Evolutionary conservation across 2,797 vertebrate species (phyloP).

Genomic region (Labeo calbasu): DNA sequence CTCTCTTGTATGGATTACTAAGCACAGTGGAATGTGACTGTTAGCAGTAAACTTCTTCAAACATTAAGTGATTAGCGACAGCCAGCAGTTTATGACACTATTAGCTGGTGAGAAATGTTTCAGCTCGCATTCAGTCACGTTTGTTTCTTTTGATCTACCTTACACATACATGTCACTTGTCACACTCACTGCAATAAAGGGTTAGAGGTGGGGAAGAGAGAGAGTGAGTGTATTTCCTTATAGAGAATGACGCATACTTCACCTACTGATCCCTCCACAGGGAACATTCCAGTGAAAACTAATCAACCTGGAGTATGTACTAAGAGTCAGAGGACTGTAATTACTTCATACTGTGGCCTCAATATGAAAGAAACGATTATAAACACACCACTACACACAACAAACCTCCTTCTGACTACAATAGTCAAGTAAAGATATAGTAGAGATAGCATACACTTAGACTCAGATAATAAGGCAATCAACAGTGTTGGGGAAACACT

Average conservation of each 20-base stretch:
- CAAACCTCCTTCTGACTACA: not conserved
- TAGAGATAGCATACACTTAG: conserved; percentile 14
- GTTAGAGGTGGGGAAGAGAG: not conserved
- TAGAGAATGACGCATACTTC: conserved; percentile 2
- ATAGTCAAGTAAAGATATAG: not conserved
- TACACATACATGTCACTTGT: conserved; percentile 29
- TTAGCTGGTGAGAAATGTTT: conserved; percentile 40
- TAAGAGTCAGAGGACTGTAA: conserved; percentile 15
- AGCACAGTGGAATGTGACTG: conserved; percentile 48
- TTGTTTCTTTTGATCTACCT: conserved; percentile 38
- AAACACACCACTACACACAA: conserved; percentile 19
- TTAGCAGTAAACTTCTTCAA: conserved; percentile 30
- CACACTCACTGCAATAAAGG: conserved; percentile 12
- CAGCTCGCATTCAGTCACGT: conserved; percentile 10
- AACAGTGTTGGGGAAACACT: not conserved
- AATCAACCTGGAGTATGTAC: conserved; percentile 34
- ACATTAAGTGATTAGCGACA: conserved; percentile 26
- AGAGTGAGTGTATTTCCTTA: not conserved
- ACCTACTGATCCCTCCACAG: conserved; percentile 20
- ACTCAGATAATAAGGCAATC: not conserved
- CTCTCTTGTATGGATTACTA: conserved; percentile 16
- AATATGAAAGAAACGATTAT: conserved; percentile 21
- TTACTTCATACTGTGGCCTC: conserved; percentile 27
- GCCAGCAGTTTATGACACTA: conserved; percentile 33
- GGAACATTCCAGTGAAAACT: conserved; percentile 48